Conservation (phyloP, 2,113 vertebrate species). For the Corythornis cristatus region DNA sequence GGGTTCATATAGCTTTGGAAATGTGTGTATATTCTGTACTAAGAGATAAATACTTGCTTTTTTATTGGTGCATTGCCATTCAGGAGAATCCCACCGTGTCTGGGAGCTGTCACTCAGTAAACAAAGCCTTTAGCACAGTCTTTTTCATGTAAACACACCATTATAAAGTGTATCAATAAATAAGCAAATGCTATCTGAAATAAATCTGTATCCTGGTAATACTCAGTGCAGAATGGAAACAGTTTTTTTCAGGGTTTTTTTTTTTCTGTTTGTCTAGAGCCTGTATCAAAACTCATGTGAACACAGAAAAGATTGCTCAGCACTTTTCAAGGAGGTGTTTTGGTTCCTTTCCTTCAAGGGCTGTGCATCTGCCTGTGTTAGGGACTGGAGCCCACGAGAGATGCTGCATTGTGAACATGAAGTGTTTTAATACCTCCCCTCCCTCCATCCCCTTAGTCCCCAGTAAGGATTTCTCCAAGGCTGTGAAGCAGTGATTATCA, state of each 20-base stretch:
- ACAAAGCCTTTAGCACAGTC: background rate
- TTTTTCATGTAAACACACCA: slow-evolving; percentile 29
- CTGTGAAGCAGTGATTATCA: slow-evolving; percentile 20
- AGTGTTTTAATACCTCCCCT: slow-evolving; percentile 50
- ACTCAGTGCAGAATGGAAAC: background rate
- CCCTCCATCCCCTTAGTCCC: slow-evolving; percentile 15
- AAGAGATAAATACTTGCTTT: slow-evolving; percentile 25
- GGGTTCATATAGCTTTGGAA: background rate
- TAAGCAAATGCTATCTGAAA: slow-evolving; percentile 9
- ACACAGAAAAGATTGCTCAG: slow-evolving; percentile 75
- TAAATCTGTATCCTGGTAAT: slow-evolving; percentile 40
- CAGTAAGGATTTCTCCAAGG: slow-evolving; percentile 33
- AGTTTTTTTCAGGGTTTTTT: slow-evolving; percentile 45
- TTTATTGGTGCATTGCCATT: background rate
- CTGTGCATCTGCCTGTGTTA: slow-evolving; percentile 36
- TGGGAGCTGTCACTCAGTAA: slow-evolving; percentile 17
- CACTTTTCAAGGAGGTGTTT: slow-evolving; percentile 50
- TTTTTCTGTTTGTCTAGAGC: slow-evolving; percentile 45
- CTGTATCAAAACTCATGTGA: slow-evolving; percentile 66
- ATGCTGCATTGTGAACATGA: slow-evolving; percentile 60
- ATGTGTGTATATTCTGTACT: background rate
- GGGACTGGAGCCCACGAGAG: slow-evolving; percentile 59
- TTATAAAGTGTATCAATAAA: slow-evolving; percentile 34
- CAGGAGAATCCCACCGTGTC: background rate
- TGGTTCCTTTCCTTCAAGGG: slow-evolving; percentile 52